phyloP scores from a whole-genome alignment of 2,888 invertebrate genomes.

The Drosophila prostipennis region DNA sequence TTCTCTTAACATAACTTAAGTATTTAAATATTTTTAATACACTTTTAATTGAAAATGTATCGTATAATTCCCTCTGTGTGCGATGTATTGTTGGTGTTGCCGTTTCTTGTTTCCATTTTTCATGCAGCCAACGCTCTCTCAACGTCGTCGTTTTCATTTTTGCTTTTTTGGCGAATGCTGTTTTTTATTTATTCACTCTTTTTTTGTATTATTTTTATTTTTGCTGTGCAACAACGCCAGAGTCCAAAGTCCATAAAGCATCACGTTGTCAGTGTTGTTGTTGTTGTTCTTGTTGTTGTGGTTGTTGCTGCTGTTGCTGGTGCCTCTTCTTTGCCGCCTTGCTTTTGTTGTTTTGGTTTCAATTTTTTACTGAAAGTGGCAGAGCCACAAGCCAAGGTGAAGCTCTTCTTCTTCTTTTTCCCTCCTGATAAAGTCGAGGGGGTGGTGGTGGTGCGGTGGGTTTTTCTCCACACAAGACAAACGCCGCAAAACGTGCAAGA shows the following conservation, averaged over 20 bases:
- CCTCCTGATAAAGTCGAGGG: neutral
- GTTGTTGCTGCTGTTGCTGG: conserved; percentile 11
- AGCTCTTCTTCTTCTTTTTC: conserved; percentile 29
- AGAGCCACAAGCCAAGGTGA: conserved; percentile 72
- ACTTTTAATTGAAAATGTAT: neutral
- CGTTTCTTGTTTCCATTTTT: conserved; percentile 75
- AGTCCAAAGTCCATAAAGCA: conserved; percentile 79
- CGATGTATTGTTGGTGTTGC: conserved; percentile 37
- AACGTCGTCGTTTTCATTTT: conserved; percentile 56
- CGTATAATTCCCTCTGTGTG: conserved; percentile 9
- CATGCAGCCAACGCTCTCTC: conserved; percentile 62
- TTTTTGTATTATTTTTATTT: conserved; percentile 22
- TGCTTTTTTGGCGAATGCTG: conserved; percentile 72
- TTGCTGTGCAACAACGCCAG: conserved; percentile 33
- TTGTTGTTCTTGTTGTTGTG: neutral
- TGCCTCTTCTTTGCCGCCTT: conserved; percentile 51
- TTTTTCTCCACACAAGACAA: conserved; percentile 32
- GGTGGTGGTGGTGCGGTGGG: neutral
- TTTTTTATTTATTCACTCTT: conserved; percentile 27
- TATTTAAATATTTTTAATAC: neutral
- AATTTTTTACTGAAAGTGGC: conserved; percentile 71
- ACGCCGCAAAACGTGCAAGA: conserved; percentile 68
- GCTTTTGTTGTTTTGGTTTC: conserved; percentile 60
- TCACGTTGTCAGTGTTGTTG: conserved; percentile 56
- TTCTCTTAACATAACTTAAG: neutral